Evolutionary conservation across 2,888 invertebrate species (phyloP).

Genomic region (Melanchra persicariae): DNA sequence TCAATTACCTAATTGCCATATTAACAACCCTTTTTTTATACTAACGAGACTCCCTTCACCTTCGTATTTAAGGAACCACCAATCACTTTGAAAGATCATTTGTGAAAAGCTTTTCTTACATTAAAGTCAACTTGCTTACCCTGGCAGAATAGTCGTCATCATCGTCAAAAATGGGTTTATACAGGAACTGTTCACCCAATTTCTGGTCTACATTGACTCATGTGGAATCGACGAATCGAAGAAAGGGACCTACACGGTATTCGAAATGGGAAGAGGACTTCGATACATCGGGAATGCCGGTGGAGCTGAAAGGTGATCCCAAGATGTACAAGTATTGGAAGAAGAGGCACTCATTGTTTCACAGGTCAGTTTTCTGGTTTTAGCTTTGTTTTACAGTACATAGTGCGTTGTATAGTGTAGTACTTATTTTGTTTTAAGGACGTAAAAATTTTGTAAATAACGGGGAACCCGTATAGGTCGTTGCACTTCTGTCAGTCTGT

Average conservation of each 20-base stretch:
- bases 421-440: no score
- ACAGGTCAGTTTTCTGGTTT: constrained; percentile 73
- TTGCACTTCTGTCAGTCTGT: no score
- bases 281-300: constrained; percentile 88
- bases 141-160: neutral
- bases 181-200: constrained; percentile 11
- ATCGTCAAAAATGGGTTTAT: constrained; percentile 4
- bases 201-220: constrained; percentile 45
- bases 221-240: constrained; percentile 75
- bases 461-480: no score
- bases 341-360: constrained; percentile 97
- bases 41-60: no score
- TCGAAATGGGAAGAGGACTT: constrained; percentile 72
- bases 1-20: no score
- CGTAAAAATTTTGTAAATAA: no score
- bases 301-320: constrained; percentile 92
- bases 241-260: constrained; percentile 77
- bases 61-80: no score
- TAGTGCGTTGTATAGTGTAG: no score
- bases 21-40: no score
- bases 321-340: constrained; percentile 96
- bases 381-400: neutral
- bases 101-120: no score
- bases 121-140: no score
- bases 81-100: no score